Conservation (phyloP, 1,140 invertebrate species). For the Trichonephila clavata region DNA sequence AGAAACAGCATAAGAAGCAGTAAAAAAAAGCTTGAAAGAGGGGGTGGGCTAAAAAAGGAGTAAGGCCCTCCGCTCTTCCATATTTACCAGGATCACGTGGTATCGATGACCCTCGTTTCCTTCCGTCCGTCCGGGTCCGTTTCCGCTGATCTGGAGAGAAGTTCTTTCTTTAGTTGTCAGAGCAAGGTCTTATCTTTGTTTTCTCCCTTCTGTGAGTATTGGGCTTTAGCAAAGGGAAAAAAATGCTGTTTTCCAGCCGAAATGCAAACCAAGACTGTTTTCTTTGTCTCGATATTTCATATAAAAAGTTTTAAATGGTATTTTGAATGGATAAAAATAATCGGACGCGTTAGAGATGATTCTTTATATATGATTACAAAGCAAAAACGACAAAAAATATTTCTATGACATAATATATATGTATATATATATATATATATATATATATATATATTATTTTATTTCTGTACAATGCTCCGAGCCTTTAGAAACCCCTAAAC, state of each 20-base stretch:
- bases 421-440: too few relatives aligned
- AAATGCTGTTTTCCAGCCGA: neutral
- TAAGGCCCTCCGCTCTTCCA: slow-evolving; percentile 28
- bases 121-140: slow-evolving; percentile 49
- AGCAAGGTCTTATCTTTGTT: slow-evolving; percentile 48
- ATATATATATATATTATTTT: too few relatives aligned
- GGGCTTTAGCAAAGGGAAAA: neutral
- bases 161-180: slow-evolving; percentile 57
- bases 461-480: too few relatives aligned
- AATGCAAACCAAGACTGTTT: neutral
- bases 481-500: too few relatives aligned
- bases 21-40: slow-evolving; percentile 1
- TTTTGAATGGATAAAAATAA: too few relatives aligned
- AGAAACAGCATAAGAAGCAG: slow-evolving; percentile 32
- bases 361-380: too few relatives aligned
- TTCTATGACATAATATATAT: too few relatives aligned
- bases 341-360: too few relatives aligned
- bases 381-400: too few relatives aligned
- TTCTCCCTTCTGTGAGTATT: neutral
- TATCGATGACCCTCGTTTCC: slow-evolving; percentile 59
- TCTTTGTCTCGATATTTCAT: neutral
- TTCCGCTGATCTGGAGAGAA: slow-evolving; percentile 40
- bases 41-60: neutral
- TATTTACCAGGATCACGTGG: slow-evolving; percentile 65
- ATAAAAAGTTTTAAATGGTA: too few relatives aligned